Conservation (phyloP, 2,797 vertebrate genomes). For the Petrocephalus sullivani region DNA sequence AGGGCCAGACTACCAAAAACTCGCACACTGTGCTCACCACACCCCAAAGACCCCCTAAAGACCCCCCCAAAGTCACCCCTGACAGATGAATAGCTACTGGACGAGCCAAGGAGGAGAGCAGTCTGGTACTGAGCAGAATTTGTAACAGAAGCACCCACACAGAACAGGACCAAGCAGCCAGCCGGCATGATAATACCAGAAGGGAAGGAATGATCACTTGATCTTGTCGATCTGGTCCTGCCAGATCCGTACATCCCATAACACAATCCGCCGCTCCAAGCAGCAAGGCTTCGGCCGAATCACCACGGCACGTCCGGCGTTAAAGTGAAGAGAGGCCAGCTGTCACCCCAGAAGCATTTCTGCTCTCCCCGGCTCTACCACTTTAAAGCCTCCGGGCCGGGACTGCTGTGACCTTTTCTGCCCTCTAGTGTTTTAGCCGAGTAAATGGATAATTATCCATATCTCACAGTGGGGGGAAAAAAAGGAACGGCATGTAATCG, state of each 20-base stretch:
- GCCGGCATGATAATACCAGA: not conserved
- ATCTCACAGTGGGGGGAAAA: constrained; percentile 18
- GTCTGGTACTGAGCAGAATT: not conserved
- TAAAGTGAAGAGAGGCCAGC: not conserved
- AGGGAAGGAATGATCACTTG: not conserved
- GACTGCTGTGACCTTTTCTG: not conserved
- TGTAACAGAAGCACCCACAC: not conserved
- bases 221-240: not conserved
- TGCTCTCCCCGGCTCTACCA: not conserved
- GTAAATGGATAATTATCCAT: constrained; percentile 44
- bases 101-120: not conserved
- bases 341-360: not conserved
- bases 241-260: not conserved
- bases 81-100: not conserved
- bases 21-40: not conserved
- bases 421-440: not conserved
- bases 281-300: not conserved
- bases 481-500: constrained; percentile 15
- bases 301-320: not conserved
- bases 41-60: not conserved
- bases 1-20: not conserved
- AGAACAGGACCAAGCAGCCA: not conserved
- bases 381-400: not conserved
- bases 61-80: not conserved
- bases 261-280: not conserved